phyloP scores from a whole-genome alignment of 1,140 invertebrate species.

The Lordiphosa stackelbergi region DNA sequence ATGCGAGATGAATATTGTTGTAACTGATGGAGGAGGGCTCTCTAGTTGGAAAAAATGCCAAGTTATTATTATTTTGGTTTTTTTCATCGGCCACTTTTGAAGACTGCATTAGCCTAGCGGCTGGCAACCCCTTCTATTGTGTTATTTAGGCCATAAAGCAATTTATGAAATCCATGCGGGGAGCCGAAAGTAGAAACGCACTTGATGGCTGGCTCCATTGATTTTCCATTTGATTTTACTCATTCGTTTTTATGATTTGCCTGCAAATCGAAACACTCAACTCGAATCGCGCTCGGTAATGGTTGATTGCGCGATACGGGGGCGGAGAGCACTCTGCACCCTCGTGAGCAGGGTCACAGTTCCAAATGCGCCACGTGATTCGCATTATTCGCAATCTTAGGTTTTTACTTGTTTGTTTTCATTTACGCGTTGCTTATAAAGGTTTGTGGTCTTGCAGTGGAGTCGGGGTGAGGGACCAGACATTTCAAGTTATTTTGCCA shows the following conservation, averaged over 20 bases:
- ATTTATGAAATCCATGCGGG: constrained; percentile 34
- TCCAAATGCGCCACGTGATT: constrained; percentile 62
- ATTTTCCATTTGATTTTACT: constrained; percentile 74
- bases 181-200: constrained; percentile 28
- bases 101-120: not conserved
- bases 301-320: constrained; percentile 62
- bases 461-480: not conserved
- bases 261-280: constrained; percentile 73
- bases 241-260: constrained; percentile 75
- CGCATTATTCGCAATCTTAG: constrained; percentile 73
- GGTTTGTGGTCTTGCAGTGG: not conserved
- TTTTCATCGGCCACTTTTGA: too few species aligned
- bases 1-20: constrained; percentile 30
- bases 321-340: not conserved
- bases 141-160: constrained; percentile 49
- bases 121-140: constrained; percentile 26
- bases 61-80: constrained; percentile 7
- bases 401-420: constrained; percentile 45
- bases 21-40: not conserved
- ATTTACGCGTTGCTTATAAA: constrained; percentile 53
- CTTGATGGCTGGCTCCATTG: constrained; percentile 70
- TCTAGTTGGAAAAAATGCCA: constrained; percentile 1
- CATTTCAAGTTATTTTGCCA: too few species aligned
- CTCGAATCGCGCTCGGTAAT: constrained; percentile 66
- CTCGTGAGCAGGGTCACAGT: constrained; percentile 20